Conservation (phyloP, 2,113 vertebrate genomes). For the Emydura subglobosa region DNA sequence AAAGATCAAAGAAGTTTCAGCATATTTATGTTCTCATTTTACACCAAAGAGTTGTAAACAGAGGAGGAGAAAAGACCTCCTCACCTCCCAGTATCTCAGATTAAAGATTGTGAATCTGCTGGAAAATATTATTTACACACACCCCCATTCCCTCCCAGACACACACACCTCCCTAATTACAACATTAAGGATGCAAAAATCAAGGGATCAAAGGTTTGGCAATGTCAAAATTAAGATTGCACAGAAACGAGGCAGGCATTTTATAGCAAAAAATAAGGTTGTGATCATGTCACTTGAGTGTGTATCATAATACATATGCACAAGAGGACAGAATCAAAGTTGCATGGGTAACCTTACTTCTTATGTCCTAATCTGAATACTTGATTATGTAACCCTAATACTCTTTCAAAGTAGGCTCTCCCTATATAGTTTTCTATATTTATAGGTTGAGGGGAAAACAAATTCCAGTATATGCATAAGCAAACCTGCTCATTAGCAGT, state of each 20-base stretch:
- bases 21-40: slow-evolving; percentile 30
- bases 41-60: slow-evolving; percentile 32
- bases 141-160: not conserved
- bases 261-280: not conserved
- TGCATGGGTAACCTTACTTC: not conserved
- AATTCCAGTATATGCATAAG: not conserved
- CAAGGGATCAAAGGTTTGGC: slow-evolving; percentile 3
- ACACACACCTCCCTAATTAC: not conserved
- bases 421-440: not conserved
- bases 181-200: not conserved
- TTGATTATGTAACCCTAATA: not conserved
- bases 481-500: not conserved
- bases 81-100: not conserved
- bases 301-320: not conserved
- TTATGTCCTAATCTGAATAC: not conserved
- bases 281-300: not conserved
- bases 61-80: not conserved
- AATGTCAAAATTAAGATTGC: not conserved
- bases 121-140: slow-evolving; percentile 45
- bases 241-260: not conserved
- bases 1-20: slow-evolving; percentile 22
- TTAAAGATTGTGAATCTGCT: slow-evolving; percentile 7
- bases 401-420: not conserved
- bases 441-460: not conserved
- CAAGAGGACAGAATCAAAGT: not conserved